phyloP scores from a whole-genome alignment of 2,888 invertebrate species.

The Diploptera punctata region DNA sequence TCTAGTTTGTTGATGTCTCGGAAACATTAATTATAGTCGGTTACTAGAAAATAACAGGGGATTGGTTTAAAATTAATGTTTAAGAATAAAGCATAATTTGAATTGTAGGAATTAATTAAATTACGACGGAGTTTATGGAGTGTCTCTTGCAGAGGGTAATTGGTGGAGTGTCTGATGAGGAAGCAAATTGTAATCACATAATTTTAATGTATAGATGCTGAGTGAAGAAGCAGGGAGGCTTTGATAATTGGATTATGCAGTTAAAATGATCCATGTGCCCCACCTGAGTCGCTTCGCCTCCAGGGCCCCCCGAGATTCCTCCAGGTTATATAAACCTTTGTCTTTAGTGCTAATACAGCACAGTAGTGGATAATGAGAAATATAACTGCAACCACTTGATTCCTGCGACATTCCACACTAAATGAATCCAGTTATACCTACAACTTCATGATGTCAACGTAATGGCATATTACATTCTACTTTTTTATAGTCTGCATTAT shows the following conservation, averaged over 20 bases:
- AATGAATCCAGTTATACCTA: background rate
- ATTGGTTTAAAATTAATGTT: too few species aligned
- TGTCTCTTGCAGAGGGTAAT: too few species aligned
- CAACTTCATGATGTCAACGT: too few species aligned
- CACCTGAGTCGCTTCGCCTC: background rate
- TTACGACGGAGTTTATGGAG: too few species aligned
- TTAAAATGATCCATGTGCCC: constrained; percentile 37
- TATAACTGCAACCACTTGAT: background rate
- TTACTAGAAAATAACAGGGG: too few species aligned
- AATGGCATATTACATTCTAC: too few species aligned
- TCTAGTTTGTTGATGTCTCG: too few species aligned
- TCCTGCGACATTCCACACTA: background rate
- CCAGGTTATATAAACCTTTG: constrained; percentile 33
- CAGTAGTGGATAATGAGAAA: constrained; percentile 9
- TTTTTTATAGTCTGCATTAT: too few species aligned
- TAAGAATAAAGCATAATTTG: too few species aligned
- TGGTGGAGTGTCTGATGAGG: background rate
- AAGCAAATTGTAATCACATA: constrained; percentile 1
- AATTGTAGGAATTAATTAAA: too few species aligned
- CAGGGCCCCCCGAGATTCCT: constrained; percentile 7
- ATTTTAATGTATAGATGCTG: background rate
- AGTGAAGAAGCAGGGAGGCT: background rate
- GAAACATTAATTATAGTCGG: too few species aligned
- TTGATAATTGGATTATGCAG: constrained; percentile 38
- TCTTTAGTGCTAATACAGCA: constrained; percentile 16